Percentiles rank a stretch among this genome's conserved stretches.
Evolutionary conservation across 2,797 vertebrate genomes (phyloP).

Genomic region (Natrix natrix): DNA sequence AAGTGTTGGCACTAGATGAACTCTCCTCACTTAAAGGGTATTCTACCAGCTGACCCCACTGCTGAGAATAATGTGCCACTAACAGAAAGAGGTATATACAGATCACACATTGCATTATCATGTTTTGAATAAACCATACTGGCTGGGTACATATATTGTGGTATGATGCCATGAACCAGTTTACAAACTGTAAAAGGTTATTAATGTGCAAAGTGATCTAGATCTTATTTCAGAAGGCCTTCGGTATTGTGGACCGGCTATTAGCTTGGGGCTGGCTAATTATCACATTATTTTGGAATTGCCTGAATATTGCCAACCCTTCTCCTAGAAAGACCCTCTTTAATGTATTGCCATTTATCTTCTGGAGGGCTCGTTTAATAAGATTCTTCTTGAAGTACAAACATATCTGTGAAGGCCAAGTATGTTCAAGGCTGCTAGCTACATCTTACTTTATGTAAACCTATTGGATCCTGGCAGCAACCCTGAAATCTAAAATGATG

Average conservation of each 20-base stretch:
- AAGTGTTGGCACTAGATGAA: neutral
- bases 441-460: neutral
- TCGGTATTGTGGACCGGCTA: neutral
- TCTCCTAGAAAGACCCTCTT: neutral
- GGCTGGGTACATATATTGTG: neutral
- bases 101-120: neutral
- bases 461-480: neutral
- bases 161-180: neutral
- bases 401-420: neutral
- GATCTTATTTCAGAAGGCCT: neutral
- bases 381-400: neutral
- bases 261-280: neutral
- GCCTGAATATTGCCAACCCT: neutral
- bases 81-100: neutral
- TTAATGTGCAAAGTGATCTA: neutral
- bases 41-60: neutral
- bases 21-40: too few species aligned
- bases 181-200: neutral
- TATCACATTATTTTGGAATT: neutral
- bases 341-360: neutral
- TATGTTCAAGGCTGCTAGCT: neutral
- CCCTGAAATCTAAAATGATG: neutral
- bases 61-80: neutral
- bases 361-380: neutral
- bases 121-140: neutral